These are phyloP conservation scores for Sphaerophoria taeniata DNA, from an alignment of 2,888 invertebrate species.

Conservation along the genomic window DNA sequence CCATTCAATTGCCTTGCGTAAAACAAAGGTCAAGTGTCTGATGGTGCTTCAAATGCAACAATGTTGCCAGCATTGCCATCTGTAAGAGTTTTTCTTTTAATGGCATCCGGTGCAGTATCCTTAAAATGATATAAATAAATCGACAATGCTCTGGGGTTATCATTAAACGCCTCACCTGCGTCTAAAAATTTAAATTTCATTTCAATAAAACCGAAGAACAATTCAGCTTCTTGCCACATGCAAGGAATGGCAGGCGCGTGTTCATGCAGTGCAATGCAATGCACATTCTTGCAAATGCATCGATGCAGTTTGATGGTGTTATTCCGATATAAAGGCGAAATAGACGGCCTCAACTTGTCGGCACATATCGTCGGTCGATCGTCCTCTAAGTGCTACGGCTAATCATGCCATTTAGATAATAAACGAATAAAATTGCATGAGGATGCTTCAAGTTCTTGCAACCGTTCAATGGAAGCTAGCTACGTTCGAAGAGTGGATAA, in stretches of 20 bases:
- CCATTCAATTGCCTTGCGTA: neutral
- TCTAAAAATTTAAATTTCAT: slow-evolving; percentile 69
- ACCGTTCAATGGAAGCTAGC: neutral
- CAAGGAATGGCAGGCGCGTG: slow-evolving; percentile 37
- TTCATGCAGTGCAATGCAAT: slow-evolving; percentile 13
- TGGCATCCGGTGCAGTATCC: slow-evolving; percentile 34
- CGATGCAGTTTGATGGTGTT: slow-evolving; percentile 9
- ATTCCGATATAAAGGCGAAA: slow-evolving; percentile 41
- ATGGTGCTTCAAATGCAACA: slow-evolving; percentile 47
- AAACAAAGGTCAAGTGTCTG: slow-evolving; percentile 47
- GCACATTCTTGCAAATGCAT: slow-evolving; percentile 19
- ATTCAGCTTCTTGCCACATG: slow-evolving; percentile 15
- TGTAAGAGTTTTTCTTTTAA: slow-evolving; percentile 11
- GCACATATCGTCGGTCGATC: slow-evolving; percentile 26
- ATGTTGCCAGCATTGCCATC: slow-evolving; percentile 41
- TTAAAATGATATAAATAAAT: neutral
- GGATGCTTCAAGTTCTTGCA: slow-evolving; percentile 37
- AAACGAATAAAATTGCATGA: slow-evolving; percentile 68
- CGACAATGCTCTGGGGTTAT: slow-evolving; percentile 58
- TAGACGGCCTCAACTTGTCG: neutral
- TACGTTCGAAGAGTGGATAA: slow-evolving; percentile 32
- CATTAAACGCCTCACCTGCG: slow-evolving; percentile 72
- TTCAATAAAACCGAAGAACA: slow-evolving; percentile 61
- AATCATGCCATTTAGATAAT: slow-evolving; percentile 72
- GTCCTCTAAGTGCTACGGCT: slow-evolving; percentile 66